These are phyloP conservation scores for Pachyuromys duprasi DNA, from an alignment of 2,797 vertebrate genomes.

Conservation along the genomic window DNA sequence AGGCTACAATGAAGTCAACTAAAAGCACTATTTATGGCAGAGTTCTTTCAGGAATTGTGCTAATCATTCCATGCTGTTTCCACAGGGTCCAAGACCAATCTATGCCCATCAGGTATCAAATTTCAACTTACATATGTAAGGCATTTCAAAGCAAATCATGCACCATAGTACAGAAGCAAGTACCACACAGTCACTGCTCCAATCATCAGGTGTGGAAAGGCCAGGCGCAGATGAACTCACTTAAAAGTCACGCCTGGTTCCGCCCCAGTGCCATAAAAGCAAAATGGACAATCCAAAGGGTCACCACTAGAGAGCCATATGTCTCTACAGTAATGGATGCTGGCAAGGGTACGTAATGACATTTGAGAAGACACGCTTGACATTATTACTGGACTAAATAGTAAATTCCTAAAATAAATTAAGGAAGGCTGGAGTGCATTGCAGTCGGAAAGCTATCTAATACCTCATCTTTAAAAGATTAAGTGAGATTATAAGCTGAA, in stretches of 20 bases:
- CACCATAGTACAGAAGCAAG: constrained; percentile 21
- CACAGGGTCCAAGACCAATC: neutral
- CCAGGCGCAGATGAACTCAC: neutral
- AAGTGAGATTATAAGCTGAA: constrained; percentile 9
- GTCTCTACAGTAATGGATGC: neutral
- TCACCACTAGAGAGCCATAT: neutral
- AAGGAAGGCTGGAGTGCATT: neutral
- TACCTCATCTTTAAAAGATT: neutral
- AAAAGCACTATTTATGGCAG: neutral
- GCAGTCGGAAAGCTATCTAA: neutral
- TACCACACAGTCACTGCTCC: neutral
- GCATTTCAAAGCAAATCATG: constrained; percentile 17
- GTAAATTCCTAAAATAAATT: neutral
- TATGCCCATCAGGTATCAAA: neutral
- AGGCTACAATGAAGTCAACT: neutral
- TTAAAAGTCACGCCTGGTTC: neutral
- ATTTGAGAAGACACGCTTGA: neutral
- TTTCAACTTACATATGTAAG: constrained; percentile 1
- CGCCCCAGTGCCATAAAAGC: neutral
- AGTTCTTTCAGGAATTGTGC: neutral
- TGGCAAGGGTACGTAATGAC: neutral
- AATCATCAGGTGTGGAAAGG: neutral
- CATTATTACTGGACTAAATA: neutral
- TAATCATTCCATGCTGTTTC: neutral
- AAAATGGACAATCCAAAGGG: neutral